Evolutionary conservation across 2,888 invertebrate genomes (phyloP).

Genomic region (Noctuana brunneofusca): DNA sequence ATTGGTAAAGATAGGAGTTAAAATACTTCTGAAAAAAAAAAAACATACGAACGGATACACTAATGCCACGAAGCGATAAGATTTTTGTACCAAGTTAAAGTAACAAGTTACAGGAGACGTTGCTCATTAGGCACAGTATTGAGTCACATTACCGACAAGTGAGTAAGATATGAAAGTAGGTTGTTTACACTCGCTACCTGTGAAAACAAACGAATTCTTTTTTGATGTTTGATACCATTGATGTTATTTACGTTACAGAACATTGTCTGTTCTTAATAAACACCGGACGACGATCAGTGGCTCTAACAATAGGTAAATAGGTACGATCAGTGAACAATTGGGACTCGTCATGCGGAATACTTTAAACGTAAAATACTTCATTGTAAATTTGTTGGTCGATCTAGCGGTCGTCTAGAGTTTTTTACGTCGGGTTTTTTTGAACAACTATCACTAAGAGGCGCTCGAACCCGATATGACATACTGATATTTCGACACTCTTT

Average conservation of each 20-base stretch:
- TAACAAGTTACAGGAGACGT: neutral
- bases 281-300: constrained; percentile 59
- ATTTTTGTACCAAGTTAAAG: neutral
- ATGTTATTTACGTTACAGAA: constrained; percentile 63
- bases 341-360: constrained; percentile 41
- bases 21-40: no score
- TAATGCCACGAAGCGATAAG: neutral
- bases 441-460: no score
- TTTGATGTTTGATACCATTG: constrained; percentile 54
- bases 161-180: constrained; percentile 38
- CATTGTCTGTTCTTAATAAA: constrained; percentile 66
- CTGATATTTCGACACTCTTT: no score
- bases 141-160: constrained; percentile 5
- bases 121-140: neutral
- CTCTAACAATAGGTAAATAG: constrained; percentile 30
- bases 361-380: constrained; percentile 12
- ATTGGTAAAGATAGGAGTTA: no score
- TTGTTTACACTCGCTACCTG: constrained; percentile 52
- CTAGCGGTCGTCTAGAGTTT: no score
- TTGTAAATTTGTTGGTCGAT: constrained; percentile 4
- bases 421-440: no score
- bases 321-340: constrained; percentile 43
- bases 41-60: no score
- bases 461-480: no score
- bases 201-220: constrained; percentile 72